A percentile compares a stretch with the other conserved stretches of the same genome.
phyloP scores from a whole-genome alignment of 2,797 vertebrate genomes.

The Acrossocheilus fasciatus region DNA sequence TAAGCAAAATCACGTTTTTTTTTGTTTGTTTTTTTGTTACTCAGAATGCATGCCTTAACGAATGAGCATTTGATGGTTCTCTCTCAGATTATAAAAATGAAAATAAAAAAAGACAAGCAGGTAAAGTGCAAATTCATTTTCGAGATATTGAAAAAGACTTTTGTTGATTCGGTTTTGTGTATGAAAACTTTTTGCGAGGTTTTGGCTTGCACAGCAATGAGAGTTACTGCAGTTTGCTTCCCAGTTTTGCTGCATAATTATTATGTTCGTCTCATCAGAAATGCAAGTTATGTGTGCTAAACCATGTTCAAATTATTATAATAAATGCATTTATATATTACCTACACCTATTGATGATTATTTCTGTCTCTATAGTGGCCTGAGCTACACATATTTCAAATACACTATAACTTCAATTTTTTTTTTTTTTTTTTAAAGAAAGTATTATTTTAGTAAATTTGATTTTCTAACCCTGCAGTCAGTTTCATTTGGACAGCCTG shows the following conservation, averaged over 20 bases:
- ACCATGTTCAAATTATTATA: slow-evolving; percentile 80
- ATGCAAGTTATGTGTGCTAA: slow-evolving; percentile 81
- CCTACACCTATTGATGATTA: slow-evolving; percentile 53
- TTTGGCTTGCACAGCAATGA: slow-evolving; percentile 39
- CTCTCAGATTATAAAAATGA: slow-evolving; percentile 20
- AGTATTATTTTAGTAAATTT: not conserved
- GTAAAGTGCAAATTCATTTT: slow-evolving; percentile 39
- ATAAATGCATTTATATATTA: slow-evolving; percentile 83
- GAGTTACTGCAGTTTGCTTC: slow-evolving; percentile 49
- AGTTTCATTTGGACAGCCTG: not conserved
- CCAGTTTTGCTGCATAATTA: slow-evolving; percentile 42
- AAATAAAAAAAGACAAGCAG: slow-evolving; percentile 44
- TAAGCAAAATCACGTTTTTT: not conserved
- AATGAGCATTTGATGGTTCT: slow-evolving; percentile 44
- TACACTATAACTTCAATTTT: not conserved
- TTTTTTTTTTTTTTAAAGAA: not conserved
- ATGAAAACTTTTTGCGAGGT: slow-evolving; percentile 28
- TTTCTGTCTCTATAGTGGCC: slow-evolving; percentile 47
- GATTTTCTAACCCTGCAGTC: not conserved
- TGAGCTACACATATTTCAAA: not conserved
- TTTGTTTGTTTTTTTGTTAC: slow-evolving; percentile 5
- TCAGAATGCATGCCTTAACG: slow-evolving; percentile 50
- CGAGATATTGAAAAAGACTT: slow-evolving; percentile 3
- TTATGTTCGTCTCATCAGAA: slow-evolving; percentile 65
- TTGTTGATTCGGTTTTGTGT: not conserved